phyloP scores from a whole-genome alignment of 2,797 vertebrate genomes.

The Cyclura pinguis region DNA sequence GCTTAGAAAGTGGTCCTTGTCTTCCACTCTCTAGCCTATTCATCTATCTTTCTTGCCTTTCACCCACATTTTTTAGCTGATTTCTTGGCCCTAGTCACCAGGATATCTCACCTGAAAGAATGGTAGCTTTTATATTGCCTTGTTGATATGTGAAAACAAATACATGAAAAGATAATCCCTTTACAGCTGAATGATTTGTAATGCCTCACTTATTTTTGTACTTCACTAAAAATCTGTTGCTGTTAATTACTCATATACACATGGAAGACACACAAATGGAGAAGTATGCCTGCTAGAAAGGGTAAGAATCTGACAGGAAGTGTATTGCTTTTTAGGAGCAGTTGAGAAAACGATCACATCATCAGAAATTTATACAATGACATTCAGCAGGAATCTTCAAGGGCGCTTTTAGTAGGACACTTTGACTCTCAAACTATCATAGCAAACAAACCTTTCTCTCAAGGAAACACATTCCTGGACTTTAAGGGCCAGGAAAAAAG shows the following conservation, averaged over 20 bases:
- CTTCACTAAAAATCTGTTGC: neutral
- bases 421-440: neutral
- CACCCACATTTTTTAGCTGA: neutral
- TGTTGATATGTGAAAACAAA: slow-evolving; percentile 2
- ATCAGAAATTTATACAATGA: neutral
- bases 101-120: neutral
- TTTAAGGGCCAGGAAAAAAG: neutral
- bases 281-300: neutral
- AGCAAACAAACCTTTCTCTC: too few relatives aligned
- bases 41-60: neutral
- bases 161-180: neutral
- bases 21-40: neutral
- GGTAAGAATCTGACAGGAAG: neutral
- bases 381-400: neutral
- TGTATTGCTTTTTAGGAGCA: neutral
- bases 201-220: neutral
- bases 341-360: neutral
- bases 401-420: neutral
- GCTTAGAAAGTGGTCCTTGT: neutral
- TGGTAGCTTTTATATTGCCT: neutral
- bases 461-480: neutral
- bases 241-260: neutral
- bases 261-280: neutral
- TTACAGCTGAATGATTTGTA: neutral
- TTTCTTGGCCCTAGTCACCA: neutral